Evolutionary conservation across 2,888 invertebrate species (phyloP).

Genomic region (Folsomia manolachei): DNA sequence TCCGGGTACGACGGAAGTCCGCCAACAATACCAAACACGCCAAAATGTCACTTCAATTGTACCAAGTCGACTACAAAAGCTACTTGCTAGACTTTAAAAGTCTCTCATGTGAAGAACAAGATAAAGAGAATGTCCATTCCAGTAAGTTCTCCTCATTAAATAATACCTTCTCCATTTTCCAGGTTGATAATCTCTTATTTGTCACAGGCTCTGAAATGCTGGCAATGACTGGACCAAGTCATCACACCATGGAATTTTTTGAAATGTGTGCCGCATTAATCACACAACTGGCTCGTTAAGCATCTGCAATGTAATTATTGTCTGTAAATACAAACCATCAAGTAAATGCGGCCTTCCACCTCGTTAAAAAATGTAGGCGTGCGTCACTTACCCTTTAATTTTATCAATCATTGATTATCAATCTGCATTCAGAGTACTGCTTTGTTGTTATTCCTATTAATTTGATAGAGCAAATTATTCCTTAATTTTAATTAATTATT

Average conservation of each 20-base stretch:
- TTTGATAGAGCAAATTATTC: no score
- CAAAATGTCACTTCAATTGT: conserved; percentile 97
- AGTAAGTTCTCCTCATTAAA: no score
- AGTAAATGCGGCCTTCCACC: no score
- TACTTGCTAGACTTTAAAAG: conserved; percentile 98
- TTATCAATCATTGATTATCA: no score
- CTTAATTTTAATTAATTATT: no score
- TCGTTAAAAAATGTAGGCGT: no score
- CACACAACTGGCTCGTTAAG: conserved; percentile 89
- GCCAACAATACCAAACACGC: conserved; percentile 77
- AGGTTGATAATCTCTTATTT: background rate
- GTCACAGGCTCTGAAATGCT: conserved; percentile 43
- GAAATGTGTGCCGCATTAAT: conserved; percentile 99
- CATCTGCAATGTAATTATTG: no score
- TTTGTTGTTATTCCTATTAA: no score
- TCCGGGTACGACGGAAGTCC: conserved; percentile 88
- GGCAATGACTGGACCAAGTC: conserved; percentile 60
- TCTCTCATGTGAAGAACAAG: conserved; percentile 57
- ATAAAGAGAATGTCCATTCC: conserved; percentile 50
- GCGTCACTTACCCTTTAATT: no score
- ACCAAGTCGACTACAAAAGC: conserved; percentile 98
- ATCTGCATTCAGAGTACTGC: no score
- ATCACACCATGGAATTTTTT: conserved; percentile 99
- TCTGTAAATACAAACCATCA: no score
- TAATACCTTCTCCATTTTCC: background rate